Base-by-base conservation (phyloP, 2,113 vertebrate species). In the Nothobranchius furzeri region DNA sequence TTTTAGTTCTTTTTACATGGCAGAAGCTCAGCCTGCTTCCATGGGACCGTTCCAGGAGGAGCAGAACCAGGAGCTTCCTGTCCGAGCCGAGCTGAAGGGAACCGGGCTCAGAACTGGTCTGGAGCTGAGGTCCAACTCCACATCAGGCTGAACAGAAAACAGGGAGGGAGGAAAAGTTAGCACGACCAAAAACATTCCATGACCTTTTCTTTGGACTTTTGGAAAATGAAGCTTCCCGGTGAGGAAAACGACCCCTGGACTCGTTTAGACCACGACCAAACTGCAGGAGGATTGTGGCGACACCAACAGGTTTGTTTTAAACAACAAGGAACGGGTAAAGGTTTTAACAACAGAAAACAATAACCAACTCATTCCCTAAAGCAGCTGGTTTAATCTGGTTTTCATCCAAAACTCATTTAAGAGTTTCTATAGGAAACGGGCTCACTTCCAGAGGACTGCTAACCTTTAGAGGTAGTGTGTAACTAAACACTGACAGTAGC, bases 71-170 rank as follows among this genome's bases (percentile, higher is more conserved):
- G 68, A 43, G 59, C 61, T 61, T 36, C 64, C 37, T 57, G 46
- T 14, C 48, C 9, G 69, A 75, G 59, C 66, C 15, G 60, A 69
- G 66, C 64, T 48, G 66, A 64, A 66, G 76, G 68, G 83, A 82
- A 81, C 67, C 85, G 70, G 68, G 36, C 46, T 64, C 64, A 12
- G 77, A 77, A 60, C 61, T 52, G 43, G 1, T 11, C 71, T 64
- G 76, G 75, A 66, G 53, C 57, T 1, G 71, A 49, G 13, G 61
- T 14, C 47, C 1, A 42, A 25, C 30, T 53, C 54, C 52, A 49
- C 30, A 83, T 88, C 74, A 85, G 76, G 79, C 85, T 87, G 70
- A 43, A 83, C 61, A 67, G 20, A 73, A 17, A 58, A 49, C 30
- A 48, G 14, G 50, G 8, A 74, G 0, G n/a, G 7, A 60, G 42